Evolutionary conservation across 2,797 vertebrate species (phyloP).

Genomic region (Fratercula arctica): DNA sequence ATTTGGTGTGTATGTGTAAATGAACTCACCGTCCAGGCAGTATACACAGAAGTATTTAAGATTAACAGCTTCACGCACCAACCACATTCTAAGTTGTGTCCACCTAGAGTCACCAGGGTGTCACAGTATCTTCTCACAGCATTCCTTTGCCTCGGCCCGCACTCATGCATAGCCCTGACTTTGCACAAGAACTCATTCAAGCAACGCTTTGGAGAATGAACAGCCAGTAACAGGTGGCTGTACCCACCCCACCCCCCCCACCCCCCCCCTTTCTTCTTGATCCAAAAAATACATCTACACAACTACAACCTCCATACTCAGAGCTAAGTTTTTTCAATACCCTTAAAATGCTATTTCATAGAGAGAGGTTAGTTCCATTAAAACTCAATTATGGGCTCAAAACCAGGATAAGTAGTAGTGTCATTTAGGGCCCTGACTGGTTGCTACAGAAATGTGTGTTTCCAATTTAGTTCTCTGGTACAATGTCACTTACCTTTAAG

Average conservation of each 20-base stretch:
- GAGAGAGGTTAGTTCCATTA: background rate
- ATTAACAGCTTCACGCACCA: background rate
- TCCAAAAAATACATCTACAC: background rate
- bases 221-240: background rate
- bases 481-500: background rate
- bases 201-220: background rate
- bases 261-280: background rate
- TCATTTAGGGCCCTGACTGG: background rate
- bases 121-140: background rate
- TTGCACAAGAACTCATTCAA: background rate
- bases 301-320: background rate
- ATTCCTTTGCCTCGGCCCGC: background rate
- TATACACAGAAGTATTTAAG: background rate
- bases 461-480: background rate
- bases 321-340: background rate
- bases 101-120: no score
- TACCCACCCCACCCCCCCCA: background rate
- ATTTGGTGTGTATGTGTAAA: background rate
- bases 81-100: background rate
- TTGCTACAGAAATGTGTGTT: background rate
- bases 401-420: background rate
- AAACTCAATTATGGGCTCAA: background rate
- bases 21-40: rapidly evolving
- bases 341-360: background rate
- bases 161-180: background rate